Base-by-base conservation (phyloP, 2,888 invertebrate species). In the Lypha dubia region DNA sequence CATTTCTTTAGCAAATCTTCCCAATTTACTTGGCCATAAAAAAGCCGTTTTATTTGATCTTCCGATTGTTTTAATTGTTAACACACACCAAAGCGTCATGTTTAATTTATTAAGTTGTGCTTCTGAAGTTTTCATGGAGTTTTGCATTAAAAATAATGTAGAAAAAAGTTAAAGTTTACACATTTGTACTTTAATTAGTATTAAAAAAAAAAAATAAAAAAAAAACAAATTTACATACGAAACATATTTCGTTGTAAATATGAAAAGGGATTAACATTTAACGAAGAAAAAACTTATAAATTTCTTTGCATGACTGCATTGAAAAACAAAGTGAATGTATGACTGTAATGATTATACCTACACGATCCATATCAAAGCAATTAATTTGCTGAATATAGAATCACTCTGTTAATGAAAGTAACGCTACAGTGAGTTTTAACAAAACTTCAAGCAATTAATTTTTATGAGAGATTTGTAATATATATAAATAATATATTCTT, bases 111-210 rank as follows among this genome's bases (percentile, higher is more conserved):
- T 22, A 44, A 5, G 7, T 67, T 60, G 56, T 38, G 8, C 11
- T 53, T 71, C 3, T 46, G 2, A 28, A 11, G 20, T 56, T 46
- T 49, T 41, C 3, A 24, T 68, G 13, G 35, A 58, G 44, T 53
- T 83, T 74, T 28, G 5, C 2, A 28, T 28, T 28, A 28, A 28
- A 28, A 28, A 2, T 28, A 5, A 28, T 28, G 5, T 56, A 22
- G 38, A 84, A 56, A 44, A 58, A 62, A 73, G 41, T 49, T 24
- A 24, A 68, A 70, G 63, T 81, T 84, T 80, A 20, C 80, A 84
- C 76, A 74, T 84, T 84, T 84, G 80, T 84, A 62, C 62, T 68
- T 68, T 84, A 84, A 84, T 84, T 84, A 63, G 76, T 84, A 77
- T 44, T 41, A 53, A 44, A 62, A 9, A 68, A 75, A 67, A 24